phyloP scores from a whole-genome alignment of 2,888 invertebrate species.

The Sesamia inferens region DNA sequence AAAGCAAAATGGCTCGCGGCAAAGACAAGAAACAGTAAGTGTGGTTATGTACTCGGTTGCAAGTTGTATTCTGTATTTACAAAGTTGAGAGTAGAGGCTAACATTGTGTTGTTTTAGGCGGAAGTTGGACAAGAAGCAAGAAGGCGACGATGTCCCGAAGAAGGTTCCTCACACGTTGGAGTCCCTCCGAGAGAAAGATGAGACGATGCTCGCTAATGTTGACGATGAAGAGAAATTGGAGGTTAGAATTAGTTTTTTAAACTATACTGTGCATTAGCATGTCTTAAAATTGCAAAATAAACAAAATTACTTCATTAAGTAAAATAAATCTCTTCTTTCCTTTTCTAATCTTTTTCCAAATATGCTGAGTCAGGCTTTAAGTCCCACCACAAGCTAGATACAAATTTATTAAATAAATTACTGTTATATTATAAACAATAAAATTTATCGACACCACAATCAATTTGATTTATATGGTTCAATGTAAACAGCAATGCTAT shows the following conservation, averaged over 20 bases:
- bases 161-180: conserved; percentile 97
- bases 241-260: conserved; percentile 76
- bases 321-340: too few species aligned
- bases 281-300: background rate
- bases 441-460: background rate
- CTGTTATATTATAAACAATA: background rate
- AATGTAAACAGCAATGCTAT: background rate
- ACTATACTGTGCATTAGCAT: background rate
- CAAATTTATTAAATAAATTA: background rate
- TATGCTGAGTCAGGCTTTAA: too few species aligned
- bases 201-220: conserved; percentile 94
- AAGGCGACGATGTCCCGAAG: conserved; percentile 87
- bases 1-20: conserved; percentile 83
- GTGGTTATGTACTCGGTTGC: conserved; percentile 62
- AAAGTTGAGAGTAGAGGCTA: conserved; percentile 39
- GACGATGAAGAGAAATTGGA: conserved; percentile 95
- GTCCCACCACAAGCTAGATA: too few species aligned
- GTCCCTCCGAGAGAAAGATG: conserved; percentile 97
- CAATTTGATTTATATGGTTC: background rate
- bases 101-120: conserved; percentile 74
- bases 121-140: conserved; percentile 86
- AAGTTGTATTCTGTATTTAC: conserved; percentile 29
- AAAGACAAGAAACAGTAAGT: conserved; percentile 88
- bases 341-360: too few species aligned
- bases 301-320: background rate